These are phyloP conservation scores for Epinotia bilunana DNA, from an alignment of 2,888 invertebrate genomes.

Conservation along the genomic window DNA sequence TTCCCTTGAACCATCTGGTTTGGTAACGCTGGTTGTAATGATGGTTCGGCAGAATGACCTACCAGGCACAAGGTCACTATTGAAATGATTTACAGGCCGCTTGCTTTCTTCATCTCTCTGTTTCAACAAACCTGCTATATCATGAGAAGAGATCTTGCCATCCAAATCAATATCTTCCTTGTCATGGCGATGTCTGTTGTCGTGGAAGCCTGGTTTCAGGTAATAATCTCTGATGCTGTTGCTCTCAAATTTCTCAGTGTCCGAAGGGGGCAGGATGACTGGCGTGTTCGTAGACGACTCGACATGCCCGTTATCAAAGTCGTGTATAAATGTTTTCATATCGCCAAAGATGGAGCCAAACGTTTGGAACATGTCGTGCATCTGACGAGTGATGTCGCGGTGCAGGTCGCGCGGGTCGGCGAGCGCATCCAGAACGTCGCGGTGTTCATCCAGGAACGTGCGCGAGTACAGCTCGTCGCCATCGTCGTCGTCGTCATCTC, in stretches of 20 bases:
- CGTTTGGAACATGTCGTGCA: constrained; percentile 72
- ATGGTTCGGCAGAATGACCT: constrained; percentile 74
- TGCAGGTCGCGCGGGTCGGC: constrained; percentile 63
- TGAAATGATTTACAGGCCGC: constrained; percentile 57
- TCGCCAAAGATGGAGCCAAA: constrained; percentile 74
- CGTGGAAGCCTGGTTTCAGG: constrained; percentile 75
- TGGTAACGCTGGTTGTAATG: constrained; percentile 76
- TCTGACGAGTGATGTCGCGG: constrained; percentile 67
- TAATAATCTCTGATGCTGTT: constrained; percentile 73
- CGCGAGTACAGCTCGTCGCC: constrained; percentile 74
- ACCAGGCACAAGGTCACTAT: constrained; percentile 66
- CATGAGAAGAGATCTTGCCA: constrained; percentile 75
- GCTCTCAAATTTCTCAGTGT: constrained; percentile 59
- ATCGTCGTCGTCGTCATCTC: constrained; percentile 75
- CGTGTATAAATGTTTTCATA: constrained; percentile 65
- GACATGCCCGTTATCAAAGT: constrained; percentile 52
- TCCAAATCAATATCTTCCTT: constrained; percentile 73
- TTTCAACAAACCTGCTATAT: constrained; percentile 74
- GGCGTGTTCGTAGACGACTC: constrained; percentile 53
- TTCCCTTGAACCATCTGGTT: constrained; percentile 75
- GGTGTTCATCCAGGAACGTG: constrained; percentile 49
- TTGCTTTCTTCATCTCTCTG: constrained; percentile 60
- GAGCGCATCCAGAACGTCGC: constrained; percentile 52
- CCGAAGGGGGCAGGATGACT: constrained; percentile 45
- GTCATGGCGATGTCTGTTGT: constrained; percentile 53